Evolutionary conservation across 2,888 invertebrate species (phyloP), one percentile per base, ranked within the genome.

Genomic region (Torymus auratus): DNA sequence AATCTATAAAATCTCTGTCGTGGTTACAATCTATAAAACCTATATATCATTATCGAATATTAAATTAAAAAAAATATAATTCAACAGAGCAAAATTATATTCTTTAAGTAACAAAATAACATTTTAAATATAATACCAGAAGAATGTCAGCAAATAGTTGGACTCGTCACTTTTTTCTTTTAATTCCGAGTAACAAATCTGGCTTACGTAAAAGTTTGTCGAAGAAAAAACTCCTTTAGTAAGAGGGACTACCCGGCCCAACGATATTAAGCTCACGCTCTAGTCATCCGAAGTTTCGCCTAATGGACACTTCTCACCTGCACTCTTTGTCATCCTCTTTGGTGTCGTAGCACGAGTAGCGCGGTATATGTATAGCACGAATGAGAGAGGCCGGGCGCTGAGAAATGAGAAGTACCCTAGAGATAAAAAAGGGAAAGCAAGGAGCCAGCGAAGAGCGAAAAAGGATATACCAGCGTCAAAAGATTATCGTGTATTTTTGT

Each of bases 401-500:
- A 71, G 60, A 58, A 71, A 60, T 60, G 58, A 58, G 68, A 58
- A 12, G 17, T 60, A 70, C 58, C 41, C 60, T 15, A 41, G 17
- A 41, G 20, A 50, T 71, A 17, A 60, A 60, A 15, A 20, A 71
- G 50, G 12, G 60, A 71, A 50, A 70, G 69, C 58, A 41, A 60
- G 55, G 58, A 60, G 53, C 2, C 28, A 41, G 41, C 7, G 53
- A 53, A 20, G 1, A 13, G 17, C 14, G 20, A 71, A 71, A 52
- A 60, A 71, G 65, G 28, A 55, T 74, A 56, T 74, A 74, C 55
- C 41, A 7, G 55, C 62, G 62, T 17, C 61, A 11, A 52, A 72
- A 62, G 72, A 72, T 62, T 62, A 73, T 62, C 72, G 62, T 7
- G 28, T 71, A 23, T 71, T 71, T 60, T 52, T 52, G 1, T 55